Evolutionary conservation across 1,140 invertebrate species (phyloP).

Genomic region (Drosophila tristis): DNA sequence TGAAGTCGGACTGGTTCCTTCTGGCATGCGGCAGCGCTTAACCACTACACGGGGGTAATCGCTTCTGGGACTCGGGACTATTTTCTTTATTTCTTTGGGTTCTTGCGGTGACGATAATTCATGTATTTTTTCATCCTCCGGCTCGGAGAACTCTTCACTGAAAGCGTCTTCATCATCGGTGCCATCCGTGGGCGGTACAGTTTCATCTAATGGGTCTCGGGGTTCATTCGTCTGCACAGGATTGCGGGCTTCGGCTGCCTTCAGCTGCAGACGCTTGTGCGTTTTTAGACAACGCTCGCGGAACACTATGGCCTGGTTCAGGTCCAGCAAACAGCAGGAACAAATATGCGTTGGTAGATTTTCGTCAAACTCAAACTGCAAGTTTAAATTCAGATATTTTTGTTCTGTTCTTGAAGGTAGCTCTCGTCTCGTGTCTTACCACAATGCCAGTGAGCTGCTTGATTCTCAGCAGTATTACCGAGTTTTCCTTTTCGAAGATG

Average conservation of each 20-base stretch:
- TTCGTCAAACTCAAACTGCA: slow-evolving; percentile 25
- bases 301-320: slow-evolving; percentile 54
- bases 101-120: not conserved
- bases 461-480: slow-evolving; percentile 34
- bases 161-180: not conserved
- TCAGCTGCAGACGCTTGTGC: slow-evolving; percentile 7
- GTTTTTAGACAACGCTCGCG: slow-evolving; percentile 56
- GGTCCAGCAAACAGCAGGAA: slow-evolving; percentile 60
- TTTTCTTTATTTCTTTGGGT: not conserved
- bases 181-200: no score
- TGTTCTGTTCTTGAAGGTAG: not conserved
- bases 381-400: not conserved
- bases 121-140: not conserved
- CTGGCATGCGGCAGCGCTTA: slow-evolving; percentile 12
- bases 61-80: not conserved
- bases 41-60: slow-evolving; percentile 32
- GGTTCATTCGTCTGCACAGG: not conserved
- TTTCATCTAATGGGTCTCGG: slow-evolving; percentile 15
- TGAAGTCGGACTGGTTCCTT: not conserved
- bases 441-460: slow-evolving; percentile 48
- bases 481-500: slow-evolving; percentile 48
- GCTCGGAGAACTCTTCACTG: not conserved
- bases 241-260: not conserved
- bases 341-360: slow-evolving; percentile 60
- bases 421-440: slow-evolving; percentile 20